Conservation (phyloP, 2,888 invertebrate species). For the Pecten maximus region DNA sequence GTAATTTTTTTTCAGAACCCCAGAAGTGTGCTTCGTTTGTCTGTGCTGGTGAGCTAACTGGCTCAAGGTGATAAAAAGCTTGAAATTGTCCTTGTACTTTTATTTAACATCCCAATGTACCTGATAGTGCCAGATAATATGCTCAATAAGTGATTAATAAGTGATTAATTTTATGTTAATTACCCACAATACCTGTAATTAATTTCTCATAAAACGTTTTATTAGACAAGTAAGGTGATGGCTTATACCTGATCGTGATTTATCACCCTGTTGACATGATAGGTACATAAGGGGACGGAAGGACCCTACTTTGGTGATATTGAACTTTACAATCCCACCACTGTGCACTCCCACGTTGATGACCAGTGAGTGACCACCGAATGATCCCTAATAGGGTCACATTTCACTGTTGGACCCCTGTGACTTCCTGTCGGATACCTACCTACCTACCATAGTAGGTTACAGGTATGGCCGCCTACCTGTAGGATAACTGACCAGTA, state of each 20-base stretch:
- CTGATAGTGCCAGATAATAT: neutral
- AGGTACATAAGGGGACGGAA: neutral
- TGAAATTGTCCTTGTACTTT: no score
- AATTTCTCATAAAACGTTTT: neutral
- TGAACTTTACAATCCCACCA: neutral
- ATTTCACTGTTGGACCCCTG: neutral
- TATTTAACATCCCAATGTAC: neutral
- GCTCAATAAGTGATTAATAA: neutral
- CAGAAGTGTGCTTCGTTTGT: neutral
- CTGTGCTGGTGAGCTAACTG: neutral
- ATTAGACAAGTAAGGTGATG: neutral
- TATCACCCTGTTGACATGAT: neutral
- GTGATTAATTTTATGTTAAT: neutral
- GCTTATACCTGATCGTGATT: neutral
- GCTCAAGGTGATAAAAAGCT: no score
- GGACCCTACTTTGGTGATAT: neutral
- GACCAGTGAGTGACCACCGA: neutral
- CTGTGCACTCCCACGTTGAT: neutral
- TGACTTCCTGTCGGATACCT: slow-evolving; percentile 5
- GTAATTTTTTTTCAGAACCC: neutral
- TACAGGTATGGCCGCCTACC: neutral
- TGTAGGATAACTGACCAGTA: neutral
- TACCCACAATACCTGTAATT: neutral
- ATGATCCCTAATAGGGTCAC: slow-evolving; percentile 7
- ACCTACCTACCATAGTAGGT: neutral